A percentile compares a stretch with the other conserved stretches of the same genome.
These are phyloP conservation scores for Lacerta bilineata DNA, from an alignment of 2,797 vertebrate species.

Conservation along the genomic window DNA sequence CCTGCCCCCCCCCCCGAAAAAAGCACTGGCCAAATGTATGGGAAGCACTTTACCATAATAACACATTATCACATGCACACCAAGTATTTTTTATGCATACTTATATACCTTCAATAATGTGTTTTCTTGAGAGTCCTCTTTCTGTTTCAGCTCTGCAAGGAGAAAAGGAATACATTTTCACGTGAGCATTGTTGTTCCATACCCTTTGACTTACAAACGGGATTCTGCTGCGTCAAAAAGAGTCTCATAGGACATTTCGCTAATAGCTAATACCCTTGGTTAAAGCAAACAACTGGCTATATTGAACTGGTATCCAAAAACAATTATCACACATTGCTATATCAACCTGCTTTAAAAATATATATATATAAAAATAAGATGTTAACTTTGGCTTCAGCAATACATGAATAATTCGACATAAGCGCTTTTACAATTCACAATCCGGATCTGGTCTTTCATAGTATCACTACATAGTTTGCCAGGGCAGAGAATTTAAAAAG, in stretches of 20 bases:
- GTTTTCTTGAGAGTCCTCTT: slow-evolving; percentile 95
- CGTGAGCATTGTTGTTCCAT: slow-evolving; percentile 3
- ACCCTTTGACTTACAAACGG: background rate
- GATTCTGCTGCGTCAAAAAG: background rate
- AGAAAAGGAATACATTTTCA: background rate
- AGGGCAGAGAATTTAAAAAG: background rate
- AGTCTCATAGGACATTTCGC: background rate
- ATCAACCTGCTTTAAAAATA: too few relatives aligned
- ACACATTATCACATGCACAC: background rate
- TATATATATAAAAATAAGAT: background rate
- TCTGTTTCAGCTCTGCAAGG: slow-evolving; percentile 94
- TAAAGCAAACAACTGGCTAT: background rate
- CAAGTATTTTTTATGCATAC: background rate
- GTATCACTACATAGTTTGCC: background rate
- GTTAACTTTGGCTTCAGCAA: background rate
- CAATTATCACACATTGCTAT: background rate
- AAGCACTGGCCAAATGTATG: background rate
- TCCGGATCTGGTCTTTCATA: background rate
- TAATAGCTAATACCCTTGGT: background rate
- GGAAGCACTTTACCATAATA: background rate
- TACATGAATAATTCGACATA: background rate
- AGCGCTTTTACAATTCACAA: background rate
- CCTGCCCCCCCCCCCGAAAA: too few relatives aligned
- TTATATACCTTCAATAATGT: slow-evolving; percentile 95
- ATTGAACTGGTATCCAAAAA: background rate